phyloP scores from a whole-genome alignment of 2,113 vertebrate species.

The Ceyx melanurus region DNA sequence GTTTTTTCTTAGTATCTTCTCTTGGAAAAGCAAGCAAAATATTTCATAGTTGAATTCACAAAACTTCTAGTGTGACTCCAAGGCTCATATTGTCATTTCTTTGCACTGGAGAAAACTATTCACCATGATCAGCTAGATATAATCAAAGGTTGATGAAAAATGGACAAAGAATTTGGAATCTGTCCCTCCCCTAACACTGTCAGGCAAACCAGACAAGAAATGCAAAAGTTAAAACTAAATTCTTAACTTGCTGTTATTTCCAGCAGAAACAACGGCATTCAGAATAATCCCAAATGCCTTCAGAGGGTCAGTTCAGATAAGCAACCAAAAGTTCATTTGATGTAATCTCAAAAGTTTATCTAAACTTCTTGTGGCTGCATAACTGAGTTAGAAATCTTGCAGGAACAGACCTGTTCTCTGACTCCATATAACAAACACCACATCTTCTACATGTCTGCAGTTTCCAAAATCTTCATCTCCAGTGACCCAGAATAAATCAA shows the following conservation, averaged over 20 bases:
- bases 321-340: slow-evolving; percentile 46
- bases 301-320: slow-evolving; percentile 47
- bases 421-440: not conserved
- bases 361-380: slow-evolving; percentile 24
- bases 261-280: not conserved
- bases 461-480: slow-evolving; percentile 49
- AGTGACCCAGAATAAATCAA: not conserved
- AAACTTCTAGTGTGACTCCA: not conserved
- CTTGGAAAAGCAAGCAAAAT: not conserved
- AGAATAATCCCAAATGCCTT: slow-evolving; percentile 16
- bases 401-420: slow-evolving; percentile 24
- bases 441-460: not conserved
- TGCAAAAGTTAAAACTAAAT: not conserved
- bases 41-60: not conserved
- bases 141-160: not conserved
- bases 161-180: not conserved
- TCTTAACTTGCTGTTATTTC: slow-evolving; percentile 7
- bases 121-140: not conserved
- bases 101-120: not conserved
- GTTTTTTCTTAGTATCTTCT: not conserved
- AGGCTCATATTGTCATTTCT: not conserved
- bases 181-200: not conserved
- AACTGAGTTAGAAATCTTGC: slow-evolving; percentile 51
- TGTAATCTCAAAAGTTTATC: slow-evolving; percentile 35
- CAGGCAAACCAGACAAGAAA: not conserved